These are phyloP conservation scores for Dryobotodes eremita DNA, from an alignment of 2,888 invertebrate species.

Conservation along the genomic window DNA sequence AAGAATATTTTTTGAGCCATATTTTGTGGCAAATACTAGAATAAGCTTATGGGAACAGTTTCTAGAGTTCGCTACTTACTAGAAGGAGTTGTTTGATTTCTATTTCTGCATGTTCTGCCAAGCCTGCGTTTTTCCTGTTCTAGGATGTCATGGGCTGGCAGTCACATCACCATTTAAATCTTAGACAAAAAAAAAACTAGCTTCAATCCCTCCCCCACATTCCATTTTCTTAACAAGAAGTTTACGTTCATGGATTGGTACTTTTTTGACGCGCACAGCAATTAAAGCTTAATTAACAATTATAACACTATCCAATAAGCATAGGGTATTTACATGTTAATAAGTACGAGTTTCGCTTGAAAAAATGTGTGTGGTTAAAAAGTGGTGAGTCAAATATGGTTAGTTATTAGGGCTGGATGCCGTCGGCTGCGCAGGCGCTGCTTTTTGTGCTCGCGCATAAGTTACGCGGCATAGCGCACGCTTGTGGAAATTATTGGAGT, in stretches of 20 bases:
- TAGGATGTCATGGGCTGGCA: conserved; percentile 10
- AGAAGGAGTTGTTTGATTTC: conserved; percentile 18
- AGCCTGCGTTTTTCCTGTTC: conserved; percentile 25
- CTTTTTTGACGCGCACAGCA: conserved; percentile 67
- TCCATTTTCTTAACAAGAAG: conserved; percentile 36
- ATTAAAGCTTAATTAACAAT: conserved; percentile 79
- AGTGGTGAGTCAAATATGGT: conserved; percentile 83
- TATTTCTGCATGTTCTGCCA: conserved; percentile 18
- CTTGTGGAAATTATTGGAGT: conserved; percentile 61
- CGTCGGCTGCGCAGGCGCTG: conserved; percentile 70
- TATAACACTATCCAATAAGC: conserved; percentile 79
- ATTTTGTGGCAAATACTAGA: neutral
- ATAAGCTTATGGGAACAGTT: neutral
- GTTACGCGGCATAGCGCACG: conserved; percentile 77
- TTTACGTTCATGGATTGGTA: conserved; percentile 67
- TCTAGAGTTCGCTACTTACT: neutral
- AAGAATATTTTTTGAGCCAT: neutral
- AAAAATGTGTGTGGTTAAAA: conserved; percentile 70
- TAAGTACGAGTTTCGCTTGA: conserved; percentile 71
- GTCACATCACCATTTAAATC: conserved; percentile 39
- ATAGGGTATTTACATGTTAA: conserved; percentile 71
- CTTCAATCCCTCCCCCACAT: conserved; percentile 51
- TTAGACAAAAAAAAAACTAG: conserved; percentile 22
- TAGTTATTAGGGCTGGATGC: conserved; percentile 85
- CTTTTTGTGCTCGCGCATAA: conserved; percentile 75